Conservation (phyloP, 2,797 vertebrate genomes). For the Microchirus variegatus region DNA sequence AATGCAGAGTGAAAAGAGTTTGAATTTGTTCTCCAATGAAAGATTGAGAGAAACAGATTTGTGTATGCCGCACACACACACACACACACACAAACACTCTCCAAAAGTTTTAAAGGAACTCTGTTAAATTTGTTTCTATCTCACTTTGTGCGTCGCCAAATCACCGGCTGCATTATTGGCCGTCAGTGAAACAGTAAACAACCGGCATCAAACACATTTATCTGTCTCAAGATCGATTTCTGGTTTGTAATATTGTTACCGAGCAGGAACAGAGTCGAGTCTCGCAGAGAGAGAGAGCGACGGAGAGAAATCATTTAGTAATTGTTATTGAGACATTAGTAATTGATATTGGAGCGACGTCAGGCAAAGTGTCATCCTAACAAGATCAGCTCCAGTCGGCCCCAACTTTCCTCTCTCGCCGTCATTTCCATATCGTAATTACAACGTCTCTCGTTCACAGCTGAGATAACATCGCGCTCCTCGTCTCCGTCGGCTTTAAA, state of each 20-base stretch:
- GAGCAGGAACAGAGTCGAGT: slow-evolving; percentile 31
- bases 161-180: slow-evolving; percentile 43
- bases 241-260: slow-evolving; percentile 45
- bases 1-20: slow-evolving; percentile 58
- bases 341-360: slow-evolving; percentile 57
- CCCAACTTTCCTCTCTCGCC: slow-evolving; percentile 80
- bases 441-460: slow-evolving; percentile 89
- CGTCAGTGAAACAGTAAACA: slow-evolving; percentile 54
- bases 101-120: slow-evolving; percentile 51
- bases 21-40: slow-evolving; percentile 62
- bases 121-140: slow-evolving; percentile 39
- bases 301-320: slow-evolving; percentile 49
- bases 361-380: slow-evolving; percentile 46
- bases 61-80: slow-evolving; percentile 36
- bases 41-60: slow-evolving; percentile 55
- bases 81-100: slow-evolving; percentile 10
- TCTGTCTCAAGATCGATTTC: slow-evolving; percentile 59
- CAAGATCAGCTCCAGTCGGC: slow-evolving; percentile 61
- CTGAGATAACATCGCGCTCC: slow-evolving; percentile 88
- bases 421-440: slow-evolving; percentile 96
- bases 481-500: slow-evolving; percentile 19
- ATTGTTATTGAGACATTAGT: slow-evolving; percentile 61
- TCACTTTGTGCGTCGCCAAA: slow-evolving; percentile 40
- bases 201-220: slow-evolving; percentile 52
- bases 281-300: neutral